phyloP scores from a whole-genome alignment of 2,797 vertebrate species.

The Esox lucius region DNA sequence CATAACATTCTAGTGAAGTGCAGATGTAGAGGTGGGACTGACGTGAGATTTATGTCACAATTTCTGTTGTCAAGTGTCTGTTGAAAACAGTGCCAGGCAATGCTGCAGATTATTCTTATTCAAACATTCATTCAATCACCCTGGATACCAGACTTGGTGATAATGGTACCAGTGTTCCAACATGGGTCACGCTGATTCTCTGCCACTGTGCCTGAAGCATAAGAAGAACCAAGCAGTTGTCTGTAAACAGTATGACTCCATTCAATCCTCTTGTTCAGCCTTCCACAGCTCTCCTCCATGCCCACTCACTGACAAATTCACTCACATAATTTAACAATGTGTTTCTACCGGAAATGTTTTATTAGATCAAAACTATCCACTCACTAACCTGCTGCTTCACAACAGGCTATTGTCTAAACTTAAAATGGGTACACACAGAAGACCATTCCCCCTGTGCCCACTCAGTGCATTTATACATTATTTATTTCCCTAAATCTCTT shows the following conservation, averaged over 20 bases:
- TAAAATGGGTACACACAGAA: background rate
- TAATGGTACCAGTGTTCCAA: conserved; percentile 4
- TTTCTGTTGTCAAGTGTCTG: background rate
- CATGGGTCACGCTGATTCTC: background rate
- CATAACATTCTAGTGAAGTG: conserved; percentile 2
- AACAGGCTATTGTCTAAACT: background rate
- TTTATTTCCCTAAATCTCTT: background rate
- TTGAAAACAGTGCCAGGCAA: background rate
- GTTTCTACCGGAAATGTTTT: background rate
- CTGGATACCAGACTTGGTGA: background rate
- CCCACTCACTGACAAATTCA: background rate
- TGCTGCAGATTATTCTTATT: background rate
- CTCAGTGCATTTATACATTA: background rate
- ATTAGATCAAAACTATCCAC: background rate
- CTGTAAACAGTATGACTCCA: background rate
- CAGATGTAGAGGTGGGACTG: background rate
- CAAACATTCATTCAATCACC: background rate
- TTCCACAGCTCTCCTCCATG: background rate
- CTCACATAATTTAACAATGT: background rate
- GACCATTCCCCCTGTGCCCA: background rate
- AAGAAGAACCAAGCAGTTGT: background rate
- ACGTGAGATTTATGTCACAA: background rate
- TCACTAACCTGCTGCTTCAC: background rate
- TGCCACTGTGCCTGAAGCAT: background rate
- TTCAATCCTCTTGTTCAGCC: background rate